phyloP scores from a whole-genome alignment of 2,113 vertebrate species.

The Gobius niger region DNA sequence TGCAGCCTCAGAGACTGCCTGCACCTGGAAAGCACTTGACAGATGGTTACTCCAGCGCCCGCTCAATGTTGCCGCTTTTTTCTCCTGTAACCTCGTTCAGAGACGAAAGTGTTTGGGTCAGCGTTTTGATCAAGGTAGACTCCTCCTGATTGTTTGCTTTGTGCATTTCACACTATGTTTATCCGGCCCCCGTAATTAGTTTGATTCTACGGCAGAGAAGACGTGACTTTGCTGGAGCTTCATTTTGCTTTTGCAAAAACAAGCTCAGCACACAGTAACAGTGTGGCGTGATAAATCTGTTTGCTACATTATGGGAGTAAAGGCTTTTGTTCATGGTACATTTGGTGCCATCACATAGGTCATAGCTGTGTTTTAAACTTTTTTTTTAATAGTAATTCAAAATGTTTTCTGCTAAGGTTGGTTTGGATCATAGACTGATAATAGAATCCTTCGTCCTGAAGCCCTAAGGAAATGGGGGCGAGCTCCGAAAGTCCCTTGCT shows the following conservation, averaged over 20 bases:
- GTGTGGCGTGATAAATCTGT: constrained; percentile 22
- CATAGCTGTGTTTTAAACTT: neutral
- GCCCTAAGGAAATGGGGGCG: too few species aligned
- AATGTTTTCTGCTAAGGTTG: neutral
- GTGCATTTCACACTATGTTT: constrained; percentile 51
- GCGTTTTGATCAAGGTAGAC: constrained; percentile 64
- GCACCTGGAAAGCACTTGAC: constrained; percentile 69
- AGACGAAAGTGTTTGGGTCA: constrained; percentile 64
- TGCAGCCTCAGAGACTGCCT: constrained; percentile 55
- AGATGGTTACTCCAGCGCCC: constrained; percentile 64
- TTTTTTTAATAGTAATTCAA: neutral
- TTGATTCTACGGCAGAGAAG: constrained; percentile 57
- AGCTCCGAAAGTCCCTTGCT: too few species aligned
- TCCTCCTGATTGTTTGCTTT: constrained; percentile 53
- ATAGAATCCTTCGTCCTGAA: too few species aligned
- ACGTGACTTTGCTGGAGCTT: constrained; percentile 29
- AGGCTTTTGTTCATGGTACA: neutral
- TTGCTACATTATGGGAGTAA: neutral
- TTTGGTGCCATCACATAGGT: neutral
- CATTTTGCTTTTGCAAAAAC: constrained; percentile 29
- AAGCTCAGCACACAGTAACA: constrained; percentile 34
- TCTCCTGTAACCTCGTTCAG: constrained; percentile 59
- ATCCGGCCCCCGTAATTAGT: constrained; percentile 48
- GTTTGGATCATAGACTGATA: too few species aligned
- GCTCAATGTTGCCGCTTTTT: constrained; percentile 56